Evolutionary conservation across 1,140 invertebrate genomes (phyloP), one percentile per base, ranked within the genome.

Genomic region (Bombus pascuorum): DNA sequence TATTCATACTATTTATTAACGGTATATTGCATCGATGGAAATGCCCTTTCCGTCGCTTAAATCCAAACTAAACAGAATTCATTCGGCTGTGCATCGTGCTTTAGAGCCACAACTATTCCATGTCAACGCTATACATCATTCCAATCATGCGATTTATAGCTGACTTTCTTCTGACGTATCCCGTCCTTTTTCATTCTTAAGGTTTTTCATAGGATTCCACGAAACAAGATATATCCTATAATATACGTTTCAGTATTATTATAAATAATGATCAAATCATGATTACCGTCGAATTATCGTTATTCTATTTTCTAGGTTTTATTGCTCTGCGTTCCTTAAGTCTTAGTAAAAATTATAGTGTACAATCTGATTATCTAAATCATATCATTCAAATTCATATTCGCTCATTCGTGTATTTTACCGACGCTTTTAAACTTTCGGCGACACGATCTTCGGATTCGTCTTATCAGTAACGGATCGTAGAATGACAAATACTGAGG

Each of bases 121-220:
- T 83, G 42, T 53, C 34, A 25, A 34, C 32, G 59, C 72, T 65
- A 76, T 76, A 32, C 44, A 53, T 83, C 72, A 75, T 53, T 75
- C 72, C 66, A 83, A 66, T 76, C 81, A 76, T 32, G 53, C 59
- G 32, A 83, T 83, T 83, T 76, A 83, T 76, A n/a, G 42, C 39
- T 25, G 42, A 83, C 42, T 83, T 68, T 53, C 72, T 25, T 76
- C 53, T 39, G 28, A 75, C 72, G 32, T 53, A 66, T 44, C 72
- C 18, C 57, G 53, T 65, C n/a, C 80, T 82, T 74, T 66, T n/a
- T 68, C 81, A 76, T 76, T 65, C 81, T 82, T 82, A 62, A 42
- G n/a, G 47, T 37, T 83, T 47, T 13, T 28, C 34, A 68, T 18
- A 9, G n/a, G 8, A 22, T 47, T 15, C 44, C 73, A 32, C 22